Evolutionary conservation across 2,888 invertebrate genomes (phyloP), one percentile per base, ranked within the genome.

Genomic region (Cephus pulcher): DNA sequence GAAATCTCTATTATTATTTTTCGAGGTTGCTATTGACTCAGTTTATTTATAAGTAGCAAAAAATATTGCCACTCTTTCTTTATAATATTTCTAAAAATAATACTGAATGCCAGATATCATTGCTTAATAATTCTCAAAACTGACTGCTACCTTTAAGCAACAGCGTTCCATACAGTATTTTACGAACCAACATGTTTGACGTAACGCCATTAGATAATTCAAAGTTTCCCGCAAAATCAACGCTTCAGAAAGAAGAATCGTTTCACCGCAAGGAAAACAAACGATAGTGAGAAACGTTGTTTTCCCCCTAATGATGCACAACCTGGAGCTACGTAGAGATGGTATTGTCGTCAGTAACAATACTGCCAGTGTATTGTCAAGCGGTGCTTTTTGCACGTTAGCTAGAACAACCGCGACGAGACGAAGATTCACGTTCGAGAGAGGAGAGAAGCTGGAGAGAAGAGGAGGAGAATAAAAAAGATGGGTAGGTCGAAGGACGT

Each of bases 381-480:
- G 71, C 71, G 9, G 15, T 32, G 71, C 71, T 71, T 71, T 71
- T 71, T 71, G 71, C 71, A 71, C 34, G 23, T 56, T 56, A 56
- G 56, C 23, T 56, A 6, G 15, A 56, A 56, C 56, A 56, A 56
- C 56, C 56, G 56, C 23, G 56, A 56, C 9, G 56, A 56, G 56
- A 15, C 15, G 56, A 9, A 56, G 56, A 56, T 56, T 56, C 56
- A 56, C 56, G 56, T 23, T 23, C 23, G 56, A 23, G 40, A 15
- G 56, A 56, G 56, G 9, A 56, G 56, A 56, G 56, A 23, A 56
- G 23, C 23, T 56, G 1, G 6, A 56, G 6, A 6, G 56, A 9
- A 1, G 4, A 40, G 15, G 6, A 56, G 9, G 15, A 23, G 23
- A 23, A 6, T 6, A 40, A 56, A 23, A 56, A 56, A 23, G 56